phyloP scores from a whole-genome alignment of 2,888 invertebrate genomes.

The Proisotoma minuta region DNA sequence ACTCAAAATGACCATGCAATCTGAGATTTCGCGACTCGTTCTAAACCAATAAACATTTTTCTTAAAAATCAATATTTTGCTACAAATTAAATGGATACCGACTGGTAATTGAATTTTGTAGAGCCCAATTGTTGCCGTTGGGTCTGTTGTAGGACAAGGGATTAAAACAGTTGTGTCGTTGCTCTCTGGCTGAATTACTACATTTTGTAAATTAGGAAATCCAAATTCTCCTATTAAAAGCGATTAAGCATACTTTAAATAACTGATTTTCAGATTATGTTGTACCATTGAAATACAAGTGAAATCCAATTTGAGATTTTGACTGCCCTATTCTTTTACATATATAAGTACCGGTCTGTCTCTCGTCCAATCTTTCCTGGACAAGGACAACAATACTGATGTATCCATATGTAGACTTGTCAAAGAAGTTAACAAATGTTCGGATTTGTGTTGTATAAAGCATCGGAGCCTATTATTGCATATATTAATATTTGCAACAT shows the following conservation, averaged over 20 bases:
- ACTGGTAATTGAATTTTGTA: constrained; percentile 40
- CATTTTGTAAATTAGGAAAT: constrained; percentile 37
- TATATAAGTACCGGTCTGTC: constrained; percentile 42
- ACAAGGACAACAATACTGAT: constrained; percentile 43
- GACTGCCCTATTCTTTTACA: constrained; percentile 35
- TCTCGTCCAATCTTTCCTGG: constrained; percentile 44
- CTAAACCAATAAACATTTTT: constrained; percentile 12
- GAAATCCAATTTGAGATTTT: constrained; percentile 28
- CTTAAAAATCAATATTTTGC: background rate
- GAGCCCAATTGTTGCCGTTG: constrained; percentile 31
- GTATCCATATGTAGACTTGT: constrained; percentile 35
- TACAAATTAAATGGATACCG: background rate
- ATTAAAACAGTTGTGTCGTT: constrained; percentile 30
- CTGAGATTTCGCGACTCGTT: constrained; percentile 35
- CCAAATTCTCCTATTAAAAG: constrained; percentile 36
- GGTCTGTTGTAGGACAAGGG: constrained; percentile 42
- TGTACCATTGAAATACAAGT: constrained; percentile 41
- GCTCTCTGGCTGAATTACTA: constrained; percentile 33
- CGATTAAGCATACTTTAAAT: constrained; percentile 2
- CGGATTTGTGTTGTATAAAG: constrained; percentile 38
- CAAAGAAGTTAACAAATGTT: constrained; percentile 33
- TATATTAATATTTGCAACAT: background rate
- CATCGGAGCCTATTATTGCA: constrained; percentile 28
- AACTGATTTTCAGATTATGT: background rate
- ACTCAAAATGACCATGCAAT: constrained; percentile 27